phyloP scores from a whole-genome alignment of 2,113 vertebrate genomes.

The Ailuropoda melanoleuca region DNA sequence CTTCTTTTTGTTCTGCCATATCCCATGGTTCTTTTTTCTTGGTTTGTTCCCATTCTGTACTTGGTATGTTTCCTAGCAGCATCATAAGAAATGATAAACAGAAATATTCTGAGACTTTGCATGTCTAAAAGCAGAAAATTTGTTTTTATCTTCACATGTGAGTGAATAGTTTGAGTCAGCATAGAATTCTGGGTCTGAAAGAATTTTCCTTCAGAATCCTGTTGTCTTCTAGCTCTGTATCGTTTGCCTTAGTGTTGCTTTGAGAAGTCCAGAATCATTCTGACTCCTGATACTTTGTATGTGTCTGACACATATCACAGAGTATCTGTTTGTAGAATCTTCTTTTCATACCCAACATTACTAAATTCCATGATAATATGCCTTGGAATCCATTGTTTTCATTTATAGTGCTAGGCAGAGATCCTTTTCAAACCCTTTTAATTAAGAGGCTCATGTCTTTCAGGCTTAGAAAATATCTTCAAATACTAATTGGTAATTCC shows the following conservation, averaged over 20 bases:
- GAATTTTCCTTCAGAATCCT: background rate
- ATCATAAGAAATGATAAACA: background rate
- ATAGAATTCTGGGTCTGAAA: background rate
- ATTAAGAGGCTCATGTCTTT: background rate
- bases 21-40: background rate
- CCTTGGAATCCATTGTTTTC: background rate
- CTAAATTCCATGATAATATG: background rate
- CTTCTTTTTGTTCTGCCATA: background rate
- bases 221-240: background rate
- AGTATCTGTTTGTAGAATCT: background rate
- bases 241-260: background rate
- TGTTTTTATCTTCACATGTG: background rate
- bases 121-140: background rate
- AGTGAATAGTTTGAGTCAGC: background rate
- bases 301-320: background rate
- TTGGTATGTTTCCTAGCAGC: background rate
- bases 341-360: background rate
- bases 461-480: background rate
- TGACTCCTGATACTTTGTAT: background rate
- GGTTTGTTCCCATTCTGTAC: background rate
- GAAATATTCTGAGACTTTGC: background rate
- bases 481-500: constrained; percentile 2
- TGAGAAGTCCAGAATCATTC: background rate
- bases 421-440: background rate
- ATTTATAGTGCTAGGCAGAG: background rate